These are phyloP conservation scores for Eupithecia tripunctaria DNA, from an alignment of 2,888 invertebrate species.

Conservation along the genomic window DNA sequence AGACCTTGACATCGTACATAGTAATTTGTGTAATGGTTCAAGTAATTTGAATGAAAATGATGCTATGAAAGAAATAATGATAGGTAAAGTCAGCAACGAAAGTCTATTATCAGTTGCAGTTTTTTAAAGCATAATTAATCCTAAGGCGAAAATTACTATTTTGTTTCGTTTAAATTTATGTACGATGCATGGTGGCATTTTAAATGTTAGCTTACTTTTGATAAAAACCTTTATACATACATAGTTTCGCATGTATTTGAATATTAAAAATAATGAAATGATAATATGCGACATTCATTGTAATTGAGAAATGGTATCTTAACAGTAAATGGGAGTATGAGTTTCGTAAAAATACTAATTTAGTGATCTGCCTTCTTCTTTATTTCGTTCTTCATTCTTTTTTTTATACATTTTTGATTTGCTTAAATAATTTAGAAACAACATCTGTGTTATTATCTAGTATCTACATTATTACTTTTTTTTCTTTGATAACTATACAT, in stretches of 20 bases:
- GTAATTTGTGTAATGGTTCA: constrained; percentile 13
- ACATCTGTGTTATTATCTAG: background rate
- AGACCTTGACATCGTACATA: constrained; percentile 28
- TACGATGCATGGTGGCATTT: too few species aligned
- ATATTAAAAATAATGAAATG: too few species aligned
- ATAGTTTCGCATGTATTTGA: too few species aligned
- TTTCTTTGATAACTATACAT: background rate
- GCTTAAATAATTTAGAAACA: constrained; percentile 6
- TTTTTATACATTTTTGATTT: constrained; percentile 20
- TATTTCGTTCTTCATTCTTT: background rate
- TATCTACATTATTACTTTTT: background rate
- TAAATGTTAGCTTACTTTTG: too few species aligned
- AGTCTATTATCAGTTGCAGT: too few species aligned
- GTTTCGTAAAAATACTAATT: background rate
- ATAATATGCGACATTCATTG: too few species aligned
- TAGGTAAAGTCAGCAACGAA: background rate
- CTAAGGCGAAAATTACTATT: too few species aligned
- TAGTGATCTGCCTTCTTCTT: background rate
- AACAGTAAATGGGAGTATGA: background rate
- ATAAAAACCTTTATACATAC: too few species aligned
- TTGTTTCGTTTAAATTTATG: too few species aligned
- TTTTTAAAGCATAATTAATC: too few species aligned
- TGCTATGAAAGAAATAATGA: constrained; percentile 14
- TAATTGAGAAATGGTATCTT: background rate
- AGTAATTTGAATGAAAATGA: constrained; percentile 25